Base-by-base conservation (phyloP, 1,140 invertebrate genomes). In the Nymphalis io region DNA sequence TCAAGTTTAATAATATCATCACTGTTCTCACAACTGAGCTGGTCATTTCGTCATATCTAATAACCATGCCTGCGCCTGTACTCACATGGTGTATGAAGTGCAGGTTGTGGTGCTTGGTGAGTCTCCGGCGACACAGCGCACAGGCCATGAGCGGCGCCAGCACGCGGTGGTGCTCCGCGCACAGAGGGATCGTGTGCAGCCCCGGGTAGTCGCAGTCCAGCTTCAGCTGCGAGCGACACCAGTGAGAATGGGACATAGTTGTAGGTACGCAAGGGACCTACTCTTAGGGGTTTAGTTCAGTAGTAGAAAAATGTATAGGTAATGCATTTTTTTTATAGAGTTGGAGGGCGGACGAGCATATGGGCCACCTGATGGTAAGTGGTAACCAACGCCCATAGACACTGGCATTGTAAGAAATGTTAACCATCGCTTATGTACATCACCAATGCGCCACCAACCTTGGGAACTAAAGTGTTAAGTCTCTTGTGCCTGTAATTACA, bases 91-190 rank as follows among this genome's bases (percentile, higher is more conserved):
- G 92, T 68, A 93, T 92, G 73, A 94, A 93, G 83, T 95, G 94
- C 67, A 95, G 93, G 65, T 84, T 85, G 76, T 95, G 94, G 79
- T 96, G 96, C 73, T 95, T 94, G 60, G 94, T 94, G 63, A 96
- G 88, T 39, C 95, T 92, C 18, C 95, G 93, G 75, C 95, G 95
- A 80, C 96, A 97, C 40, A 97, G 93, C 0, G 94, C 94, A 84
- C 96, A 97, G 0, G 94, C 94, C 80, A 96, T 93, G 33, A 95
- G 94, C 80, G 94, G 94, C 58, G 95, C 94, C 18, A 97, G 93
- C 68, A 92, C 89, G 72, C 93, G 84, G 87, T 94, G 93, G 88
- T 95, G 94, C 67, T 93, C 85, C 72, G 93, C 87, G 87, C 95
- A 95, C 68, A 95, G 92, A 63, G 94, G 94, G 44, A 94, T 92